A percentile compares a stretch with the other conserved stretches of the same genome.
Conservation (phyloP, 2,113 vertebrate genomes). For the Tachysurus fulvidraco region DNA sequence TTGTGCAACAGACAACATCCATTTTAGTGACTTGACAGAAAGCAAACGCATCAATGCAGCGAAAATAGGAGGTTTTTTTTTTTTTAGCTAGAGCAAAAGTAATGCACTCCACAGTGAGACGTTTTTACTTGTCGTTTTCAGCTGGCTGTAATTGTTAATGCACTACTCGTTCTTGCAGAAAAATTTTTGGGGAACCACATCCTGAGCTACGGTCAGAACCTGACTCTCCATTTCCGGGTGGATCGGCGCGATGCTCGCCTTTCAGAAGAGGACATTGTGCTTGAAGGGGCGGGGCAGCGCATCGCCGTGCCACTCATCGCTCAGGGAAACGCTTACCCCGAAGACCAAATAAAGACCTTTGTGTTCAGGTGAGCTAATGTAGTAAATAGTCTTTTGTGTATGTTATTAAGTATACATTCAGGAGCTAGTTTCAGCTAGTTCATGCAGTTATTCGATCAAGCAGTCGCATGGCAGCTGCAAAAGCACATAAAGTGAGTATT, state of each 20-base stretch:
- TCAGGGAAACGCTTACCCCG: slow-evolving; percentile 93
- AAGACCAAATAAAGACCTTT: slow-evolving; percentile 80
- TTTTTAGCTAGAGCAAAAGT: not conserved
- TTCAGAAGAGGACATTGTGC: slow-evolving; percentile 91
- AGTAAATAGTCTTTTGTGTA: no score
- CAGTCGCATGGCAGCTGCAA: no score
- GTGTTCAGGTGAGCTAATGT: slow-evolving; percentile 75
- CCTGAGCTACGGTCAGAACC: slow-evolving; percentile 92
- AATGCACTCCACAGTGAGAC: no score
- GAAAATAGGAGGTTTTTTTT: not conserved
- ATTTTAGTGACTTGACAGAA: not conserved
- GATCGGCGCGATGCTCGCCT: slow-evolving; percentile 87
- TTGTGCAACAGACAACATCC: no score
- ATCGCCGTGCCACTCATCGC: slow-evolving; percentile 91
- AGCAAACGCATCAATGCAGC: not conserved
- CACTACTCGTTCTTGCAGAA: slow-evolving; percentile 66
- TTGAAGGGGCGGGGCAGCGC: slow-evolving; percentile 84
- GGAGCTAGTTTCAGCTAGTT: no score
- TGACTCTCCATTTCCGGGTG: slow-evolving; percentile 87
- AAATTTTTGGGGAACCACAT: slow-evolving; percentile 91
- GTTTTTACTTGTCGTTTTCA: no score
- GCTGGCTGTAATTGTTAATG: not conserved
- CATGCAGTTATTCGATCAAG: no score
- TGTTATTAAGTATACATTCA: no score
- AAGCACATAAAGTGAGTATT: no score